Base-by-base conservation (phyloP, 37 sponge, comb jelly and placozoan genomes). In the Tethya wilhelma region DNA sequence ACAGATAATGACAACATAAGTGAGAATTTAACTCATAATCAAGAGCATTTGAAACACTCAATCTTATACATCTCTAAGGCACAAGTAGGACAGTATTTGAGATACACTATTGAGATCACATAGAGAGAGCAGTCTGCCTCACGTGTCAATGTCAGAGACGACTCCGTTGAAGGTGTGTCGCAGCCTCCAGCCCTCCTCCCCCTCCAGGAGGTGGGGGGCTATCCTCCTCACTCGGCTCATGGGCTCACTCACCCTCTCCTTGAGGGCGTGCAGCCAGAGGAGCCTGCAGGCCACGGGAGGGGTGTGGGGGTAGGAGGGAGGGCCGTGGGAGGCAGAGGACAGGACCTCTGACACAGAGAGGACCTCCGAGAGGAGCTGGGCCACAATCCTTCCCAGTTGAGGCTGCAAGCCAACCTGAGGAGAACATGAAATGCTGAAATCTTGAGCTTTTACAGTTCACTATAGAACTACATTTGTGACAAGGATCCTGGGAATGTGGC, bases 141-240 rank as follows among this genome's bases (percentile, higher is more conserved):
- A n/a, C n/a, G 56, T 53, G 11, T 86, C 83, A 1, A 86, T 53
- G 0, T 68, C 57, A 5, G 40, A 56, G 29, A 55, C 37, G 31
- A 93, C 37, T 2, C 69, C 46, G n/a, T 56, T 39, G 4, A 77
- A 42, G 4, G 75, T 38, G 63, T 93, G 84, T 38, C 93, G 79
- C 33, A 88, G 68, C 29, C n/a, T 80, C 89, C 87, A 91, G 14
- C 92, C 96, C 45, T 80, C 67, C 22, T 95, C 92, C 44, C 85
- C 82, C 43, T 85, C 89, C 80, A 95, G 74, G 29, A 91, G 67
- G 32, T 91, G 67, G 31, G 92, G 79, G 43, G 86, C 82, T 12
- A 81, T 44, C 25, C 59, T 7, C 56, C 86, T 65, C 26, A 91
- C 29, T 40, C 67, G 64, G 38, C 80, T 82, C 81, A 89, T 84